Conservation (phyloP, 1,140 invertebrate genomes). For the Drosophila carrolli region DNA sequence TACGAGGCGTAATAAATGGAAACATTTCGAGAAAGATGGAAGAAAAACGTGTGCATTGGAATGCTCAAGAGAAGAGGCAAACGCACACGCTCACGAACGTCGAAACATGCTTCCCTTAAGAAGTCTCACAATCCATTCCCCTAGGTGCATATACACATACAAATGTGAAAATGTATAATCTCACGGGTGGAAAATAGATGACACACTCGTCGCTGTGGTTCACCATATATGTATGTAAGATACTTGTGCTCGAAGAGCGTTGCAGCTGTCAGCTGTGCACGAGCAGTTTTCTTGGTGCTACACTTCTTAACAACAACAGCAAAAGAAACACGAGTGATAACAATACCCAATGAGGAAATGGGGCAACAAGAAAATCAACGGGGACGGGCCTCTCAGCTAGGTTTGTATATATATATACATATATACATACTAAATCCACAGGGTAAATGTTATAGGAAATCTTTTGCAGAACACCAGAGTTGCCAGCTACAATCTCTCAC, state of each 20-base stretch:
- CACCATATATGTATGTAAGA: constrained; percentile 5
- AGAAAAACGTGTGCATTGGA: constrained; percentile 66
- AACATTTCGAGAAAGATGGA: constrained; percentile 48
- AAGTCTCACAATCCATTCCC: constrained; percentile 11
- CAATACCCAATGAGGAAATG: constrained; percentile 63
- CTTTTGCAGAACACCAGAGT: constrained; percentile 20
- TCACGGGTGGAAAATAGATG: constrained; percentile 59
- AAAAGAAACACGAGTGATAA: constrained; percentile 55
- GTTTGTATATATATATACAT: neutral
- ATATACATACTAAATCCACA: neutral
- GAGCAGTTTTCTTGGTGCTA: constrained; percentile 71
- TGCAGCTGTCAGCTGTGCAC: constrained; percentile 76
- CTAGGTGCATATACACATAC: constrained; percentile 18
- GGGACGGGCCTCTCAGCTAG: constrained; percentile 25
- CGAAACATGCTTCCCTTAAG: constrained; percentile 6
- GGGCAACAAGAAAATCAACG: constrained; percentile 28
- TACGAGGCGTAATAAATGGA: constrained; percentile 23
- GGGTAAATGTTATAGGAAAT: constrained; percentile 22
- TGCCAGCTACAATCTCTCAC: constrained; percentile 12
- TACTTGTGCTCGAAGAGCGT: constrained; percentile 16
- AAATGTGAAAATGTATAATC: constrained; percentile 42
- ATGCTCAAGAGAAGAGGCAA: constrained; percentile 61
- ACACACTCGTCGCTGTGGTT: constrained; percentile 28
- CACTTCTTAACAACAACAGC: constrained; percentile 44
- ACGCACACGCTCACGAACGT: constrained; percentile 38